Conservation (phyloP, 2,797 vertebrate species). For the Gorsachius magnificus region DNA sequence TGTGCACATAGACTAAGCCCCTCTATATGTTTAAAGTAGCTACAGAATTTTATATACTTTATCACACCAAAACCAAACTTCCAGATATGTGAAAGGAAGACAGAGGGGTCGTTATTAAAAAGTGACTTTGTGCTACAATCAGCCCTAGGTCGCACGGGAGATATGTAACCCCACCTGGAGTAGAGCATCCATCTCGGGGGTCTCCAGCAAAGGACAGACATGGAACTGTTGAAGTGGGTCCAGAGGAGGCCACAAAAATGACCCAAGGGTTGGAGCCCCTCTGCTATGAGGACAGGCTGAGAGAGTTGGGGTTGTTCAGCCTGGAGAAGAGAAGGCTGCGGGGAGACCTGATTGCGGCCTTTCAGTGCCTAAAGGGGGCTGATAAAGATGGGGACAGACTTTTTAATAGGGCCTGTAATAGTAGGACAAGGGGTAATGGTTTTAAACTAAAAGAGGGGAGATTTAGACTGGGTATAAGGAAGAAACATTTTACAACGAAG, state of each 20-base stretch:
- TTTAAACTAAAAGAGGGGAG: neutral
- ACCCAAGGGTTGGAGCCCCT: accelerated
- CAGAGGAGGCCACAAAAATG: neutral
- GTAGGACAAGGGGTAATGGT: neutral
- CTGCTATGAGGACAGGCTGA: accelerated
- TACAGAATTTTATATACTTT: neutral
- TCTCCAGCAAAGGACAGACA: neutral
- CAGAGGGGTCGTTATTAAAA: neutral
- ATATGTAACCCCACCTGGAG: neutral
- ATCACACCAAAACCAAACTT: neutral
- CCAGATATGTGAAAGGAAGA: neutral
- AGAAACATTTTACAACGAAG: neutral
- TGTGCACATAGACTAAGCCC: neutral
- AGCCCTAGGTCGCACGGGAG: neutral
- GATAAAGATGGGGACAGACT: no score
- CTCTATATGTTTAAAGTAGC: accelerated
- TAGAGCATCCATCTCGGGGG: accelerated
- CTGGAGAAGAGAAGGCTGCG: accelerated
- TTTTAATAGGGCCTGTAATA: accelerated
- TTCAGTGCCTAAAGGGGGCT: accelerated
- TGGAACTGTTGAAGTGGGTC: accelerated
- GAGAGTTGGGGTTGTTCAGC: neutral
- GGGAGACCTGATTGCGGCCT: accelerated
- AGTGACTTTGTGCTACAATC: neutral
- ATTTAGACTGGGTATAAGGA: neutral